Percentiles rank a stretch among this genome's conserved stretches.
These are phyloP conservation scores for Python bivittatus DNA, from an alignment of 2,113 vertebrate genomes.

Conservation along the genomic window DNA sequence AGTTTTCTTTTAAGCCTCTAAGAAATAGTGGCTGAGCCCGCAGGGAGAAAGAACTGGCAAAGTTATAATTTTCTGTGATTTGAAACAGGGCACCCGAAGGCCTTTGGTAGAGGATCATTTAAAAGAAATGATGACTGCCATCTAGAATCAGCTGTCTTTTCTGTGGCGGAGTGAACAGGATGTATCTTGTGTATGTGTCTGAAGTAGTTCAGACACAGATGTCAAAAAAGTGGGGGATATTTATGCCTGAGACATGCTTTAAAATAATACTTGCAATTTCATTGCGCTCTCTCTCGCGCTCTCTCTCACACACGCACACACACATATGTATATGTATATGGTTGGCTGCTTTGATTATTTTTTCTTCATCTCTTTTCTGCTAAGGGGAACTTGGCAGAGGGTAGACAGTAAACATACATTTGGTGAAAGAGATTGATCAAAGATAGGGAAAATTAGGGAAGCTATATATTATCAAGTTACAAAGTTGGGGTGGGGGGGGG, in stretches of 20 bases:
- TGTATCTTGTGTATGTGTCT: neutral
- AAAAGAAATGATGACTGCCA: slow-evolving; percentile 59
- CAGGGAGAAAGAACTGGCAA: slow-evolving; percentile 66
- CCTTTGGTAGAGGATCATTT: slow-evolving; percentile 65
- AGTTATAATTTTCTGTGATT: slow-evolving; percentile 79
- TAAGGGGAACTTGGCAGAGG: too few relatives aligned
- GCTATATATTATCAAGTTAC: neutral
- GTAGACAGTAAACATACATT: too few relatives aligned
- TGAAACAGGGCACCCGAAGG: slow-evolving; percentile 74
- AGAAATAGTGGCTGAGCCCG: slow-evolving; percentile 70
- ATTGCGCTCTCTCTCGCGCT: neutral
- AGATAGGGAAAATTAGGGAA: neutral
- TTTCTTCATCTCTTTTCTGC: slow-evolving; percentile 16
- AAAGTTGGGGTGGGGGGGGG: too few relatives aligned
- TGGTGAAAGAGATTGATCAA: too few relatives aligned
- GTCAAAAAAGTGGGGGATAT: neutral
- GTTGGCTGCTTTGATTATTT: slow-evolving; percentile 19
- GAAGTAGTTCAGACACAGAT: neutral
- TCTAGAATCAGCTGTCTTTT: slow-evolving; percentile 48
- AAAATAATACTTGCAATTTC: neutral
- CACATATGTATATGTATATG: too few relatives aligned
- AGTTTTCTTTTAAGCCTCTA: slow-evolving; percentile 61
- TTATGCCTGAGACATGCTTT: neutral
- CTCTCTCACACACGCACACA: neutral
- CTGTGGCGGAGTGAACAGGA: slow-evolving; percentile 48